Base-by-base conservation (phyloP, 2,797 vertebrate species). In the Alcedo atthis region DNA sequence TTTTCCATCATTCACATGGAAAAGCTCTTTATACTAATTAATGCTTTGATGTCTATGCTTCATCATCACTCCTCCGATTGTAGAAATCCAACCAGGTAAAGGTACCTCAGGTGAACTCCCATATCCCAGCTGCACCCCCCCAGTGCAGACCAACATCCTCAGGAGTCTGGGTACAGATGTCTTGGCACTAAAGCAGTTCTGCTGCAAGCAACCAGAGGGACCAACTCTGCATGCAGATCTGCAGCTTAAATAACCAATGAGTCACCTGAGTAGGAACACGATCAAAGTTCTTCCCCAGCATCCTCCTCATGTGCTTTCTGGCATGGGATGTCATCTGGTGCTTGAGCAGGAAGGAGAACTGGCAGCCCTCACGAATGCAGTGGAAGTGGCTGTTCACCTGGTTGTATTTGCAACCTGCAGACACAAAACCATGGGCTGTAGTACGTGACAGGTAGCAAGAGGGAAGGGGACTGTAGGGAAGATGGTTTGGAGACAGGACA, bases 341-440 rank as follows among this genome's bases (percentile, higher is more conserved):
- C 97, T 99, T 99, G 80, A 99, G 99, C 94, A 99, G 98, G 98
- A 99, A 99, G 98, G 99, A 99, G 98, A 99, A 99, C 97, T 99
- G 99, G 98, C 99, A 99, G 94, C 98, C 99, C 49, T 99, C 99
- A 3, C 99, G 98, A 96, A 99, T 99, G 97, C 99, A 99, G 97
- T 99, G 99, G 97, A 99, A 99, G 97, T 99, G 99, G 94, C 99
- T 99, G 97, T 99, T 99, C 96, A 99, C 99, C 97, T 99, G 99
- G 98, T 99, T 99, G 96, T 99, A 99, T 95, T 99, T 99, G 96
- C 99, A 99, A 93, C 99, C 99, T 99, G 96, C 7, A 71, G 85
- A 81, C 80, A 90, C 30, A 85, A 67, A 57, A 40, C 12, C 55
- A 22, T 24, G 14, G 20, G 4, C 74, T 69, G 51, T 69, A 5